phyloP scores from a whole-genome alignment of 2,888 invertebrate genomes.

The Laothoe populi region DNA sequence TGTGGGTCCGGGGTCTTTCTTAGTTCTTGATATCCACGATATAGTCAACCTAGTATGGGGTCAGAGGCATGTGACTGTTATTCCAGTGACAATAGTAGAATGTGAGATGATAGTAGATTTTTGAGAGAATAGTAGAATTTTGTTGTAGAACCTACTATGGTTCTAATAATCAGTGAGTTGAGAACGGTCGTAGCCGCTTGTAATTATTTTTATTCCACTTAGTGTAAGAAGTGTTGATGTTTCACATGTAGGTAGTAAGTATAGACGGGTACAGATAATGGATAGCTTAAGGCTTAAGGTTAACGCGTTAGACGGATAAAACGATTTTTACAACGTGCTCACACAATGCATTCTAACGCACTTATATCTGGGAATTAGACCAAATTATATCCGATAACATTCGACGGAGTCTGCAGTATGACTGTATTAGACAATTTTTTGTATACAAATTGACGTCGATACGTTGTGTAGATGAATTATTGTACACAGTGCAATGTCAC shows the following conservation, averaged over 20 bases:
- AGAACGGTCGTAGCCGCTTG: conserved; percentile 25
- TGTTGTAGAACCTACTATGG: neutral
- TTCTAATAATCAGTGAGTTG: neutral
- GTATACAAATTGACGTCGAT: conserved; percentile 36
- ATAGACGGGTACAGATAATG: conserved; percentile 66
- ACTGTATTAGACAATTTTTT: conserved; percentile 36
- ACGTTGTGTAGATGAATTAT: conserved; percentile 30
- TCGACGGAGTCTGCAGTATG: neutral
- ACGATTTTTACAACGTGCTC: conserved; percentile 21
- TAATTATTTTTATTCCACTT: conserved; percentile 76
- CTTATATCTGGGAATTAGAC: neutral
- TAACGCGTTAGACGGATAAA: conserved; percentile 20
- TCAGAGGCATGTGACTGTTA: too few species aligned
- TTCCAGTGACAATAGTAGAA: neutral
- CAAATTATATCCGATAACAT: neutral
- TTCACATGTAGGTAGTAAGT: conserved; percentile 42
- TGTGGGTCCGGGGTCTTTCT: too few species aligned
- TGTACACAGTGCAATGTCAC: conserved; percentile 56
- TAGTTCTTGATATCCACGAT: too few species aligned
- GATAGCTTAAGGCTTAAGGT: conserved; percentile 31
- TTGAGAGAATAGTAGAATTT: neutral
- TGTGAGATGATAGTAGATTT: neutral
- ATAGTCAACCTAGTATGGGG: too few species aligned
- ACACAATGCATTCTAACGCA: conserved; percentile 26
- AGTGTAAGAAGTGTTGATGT: conserved; percentile 75